A percentile compares a stretch with the other conserved stretches of the same genome.
These are phyloP conservation scores for Pandemis corylana DNA, from an alignment of 2,888 invertebrate genomes.

Conservation along the genomic window DNA sequence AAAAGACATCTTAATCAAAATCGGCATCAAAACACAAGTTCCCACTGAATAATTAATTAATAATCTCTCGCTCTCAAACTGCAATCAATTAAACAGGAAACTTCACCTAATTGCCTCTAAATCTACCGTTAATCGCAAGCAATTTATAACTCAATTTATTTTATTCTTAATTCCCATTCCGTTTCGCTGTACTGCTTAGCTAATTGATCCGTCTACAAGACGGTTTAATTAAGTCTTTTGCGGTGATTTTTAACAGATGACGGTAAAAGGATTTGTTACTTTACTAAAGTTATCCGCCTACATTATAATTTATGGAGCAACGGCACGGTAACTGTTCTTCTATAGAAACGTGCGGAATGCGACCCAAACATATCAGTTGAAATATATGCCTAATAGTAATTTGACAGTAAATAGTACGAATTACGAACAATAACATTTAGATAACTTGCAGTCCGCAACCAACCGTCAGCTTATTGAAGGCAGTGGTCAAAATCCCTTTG, in stretches of 20 bases:
- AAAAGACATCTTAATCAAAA: not conserved
- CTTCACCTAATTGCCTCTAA: slow-evolving; percentile 58
- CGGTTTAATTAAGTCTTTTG: slow-evolving; percentile 45
- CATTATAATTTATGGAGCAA: not conserved
- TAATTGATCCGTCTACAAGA: slow-evolving; percentile 33
- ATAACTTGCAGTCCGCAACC: too few species aligned
- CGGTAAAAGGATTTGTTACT: slow-evolving; percentile 26
- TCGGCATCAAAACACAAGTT: slow-evolving; percentile 33
- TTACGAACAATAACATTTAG: too few species aligned
- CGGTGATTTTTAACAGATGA: slow-evolving; percentile 25
- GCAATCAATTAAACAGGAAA: slow-evolving; percentile 53
- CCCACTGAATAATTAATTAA: slow-evolving; percentile 54
- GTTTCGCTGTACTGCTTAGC: slow-evolving; percentile 20
- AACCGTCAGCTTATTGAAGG: too few species aligned
- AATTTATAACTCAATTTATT: slow-evolving; percentile 57
- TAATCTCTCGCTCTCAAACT: slow-evolving; percentile 50
- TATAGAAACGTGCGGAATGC: too few species aligned
- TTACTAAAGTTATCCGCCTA: not conserved
- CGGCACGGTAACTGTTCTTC: too few species aligned
- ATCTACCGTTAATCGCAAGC: slow-evolving; percentile 53
- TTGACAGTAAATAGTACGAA: too few species aligned
- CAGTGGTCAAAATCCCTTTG: too few species aligned
- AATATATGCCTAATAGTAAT: too few species aligned
- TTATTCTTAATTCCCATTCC: slow-evolving; percentile 52
- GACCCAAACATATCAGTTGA: too few species aligned